A percentile compares a stretch with the other conserved stretches of the same genome.
Conservation (phyloP, 2,113 vertebrate genomes). For the Apteryx mantelli region DNA sequence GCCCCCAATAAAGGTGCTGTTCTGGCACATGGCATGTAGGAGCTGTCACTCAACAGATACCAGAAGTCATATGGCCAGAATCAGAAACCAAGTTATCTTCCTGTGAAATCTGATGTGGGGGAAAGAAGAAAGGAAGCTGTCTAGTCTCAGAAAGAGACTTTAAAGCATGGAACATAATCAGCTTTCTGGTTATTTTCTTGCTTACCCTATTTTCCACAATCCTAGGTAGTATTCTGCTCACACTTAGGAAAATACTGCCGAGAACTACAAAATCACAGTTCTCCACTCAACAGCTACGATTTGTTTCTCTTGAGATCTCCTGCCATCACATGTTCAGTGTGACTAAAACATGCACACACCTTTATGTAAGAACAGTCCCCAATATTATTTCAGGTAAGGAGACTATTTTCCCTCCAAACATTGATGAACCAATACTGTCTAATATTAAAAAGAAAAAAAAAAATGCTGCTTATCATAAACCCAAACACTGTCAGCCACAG, state of each 20-base stretch:
- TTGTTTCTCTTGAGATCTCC: neutral
- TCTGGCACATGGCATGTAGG: neutral
- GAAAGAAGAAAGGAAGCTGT: neutral
- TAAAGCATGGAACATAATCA: neutral
- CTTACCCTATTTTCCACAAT: neutral
- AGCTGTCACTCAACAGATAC: neutral
- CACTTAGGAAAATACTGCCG: neutral
- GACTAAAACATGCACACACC: neutral
- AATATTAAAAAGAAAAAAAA: neutral
- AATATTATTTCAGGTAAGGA: neutral
- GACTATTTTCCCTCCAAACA: neutral
- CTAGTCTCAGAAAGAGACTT: neutral
- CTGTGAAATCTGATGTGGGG: neutral
- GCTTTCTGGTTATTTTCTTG: neutral
- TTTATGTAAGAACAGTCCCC: neutral
- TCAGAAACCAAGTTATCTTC: neutral
- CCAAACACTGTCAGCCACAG: neutral
- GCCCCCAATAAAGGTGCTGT: neutral
- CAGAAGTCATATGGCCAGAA: neutral
- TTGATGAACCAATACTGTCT: neutral
- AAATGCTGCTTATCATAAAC: neutral
- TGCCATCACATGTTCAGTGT: neutral
- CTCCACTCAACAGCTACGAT: neutral
- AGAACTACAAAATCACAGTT: neutral
- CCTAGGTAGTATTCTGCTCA: neutral